Evolutionary conservation across 2,113 vertebrate genomes (phyloP).

Genomic region (Glaucomys volans): DNA sequence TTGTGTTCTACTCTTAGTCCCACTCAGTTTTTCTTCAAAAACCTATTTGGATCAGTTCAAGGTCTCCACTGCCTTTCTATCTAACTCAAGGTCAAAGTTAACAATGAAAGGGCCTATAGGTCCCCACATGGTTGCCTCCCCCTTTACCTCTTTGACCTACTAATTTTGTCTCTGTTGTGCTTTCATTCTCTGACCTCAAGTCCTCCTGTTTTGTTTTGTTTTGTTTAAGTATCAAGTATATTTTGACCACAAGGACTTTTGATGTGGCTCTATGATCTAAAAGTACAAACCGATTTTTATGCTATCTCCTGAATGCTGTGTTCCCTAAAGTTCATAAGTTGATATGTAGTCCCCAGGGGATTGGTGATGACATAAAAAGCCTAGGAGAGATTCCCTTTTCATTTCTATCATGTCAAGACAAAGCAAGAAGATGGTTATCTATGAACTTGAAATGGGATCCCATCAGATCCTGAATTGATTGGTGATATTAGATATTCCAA

Average conservation of each 20-base stretch:
- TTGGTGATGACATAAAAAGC: not conserved
- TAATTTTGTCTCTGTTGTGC: not conserved
- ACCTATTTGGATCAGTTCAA: not conserved
- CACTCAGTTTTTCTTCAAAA: not conserved
- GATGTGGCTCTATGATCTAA: not conserved
- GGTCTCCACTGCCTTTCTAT: not conserved
- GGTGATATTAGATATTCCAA: not conserved
- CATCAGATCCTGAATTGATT: not conserved
- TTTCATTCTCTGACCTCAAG: not conserved
- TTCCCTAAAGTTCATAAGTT: not conserved
- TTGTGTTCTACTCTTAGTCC: not conserved
- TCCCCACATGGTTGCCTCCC: accelerated
- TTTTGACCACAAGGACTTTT: not conserved
- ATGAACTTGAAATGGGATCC: not conserved
- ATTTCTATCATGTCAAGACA: not conserved
- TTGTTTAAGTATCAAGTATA: not conserved
- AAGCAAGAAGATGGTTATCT: not conserved
- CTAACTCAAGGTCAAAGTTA: not conserved
- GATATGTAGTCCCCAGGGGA: too few relatives aligned
- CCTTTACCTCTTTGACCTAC: not conserved
- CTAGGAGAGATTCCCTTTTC: not conserved
- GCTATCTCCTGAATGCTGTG: not conserved
- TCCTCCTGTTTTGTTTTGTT: not conserved
- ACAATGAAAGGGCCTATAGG: not conserved
- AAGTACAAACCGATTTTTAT: not conserved